A percentile compares a stretch with the other conserved stretches of the same genome.
Evolutionary conservation across 2,797 vertebrate species (phyloP).

Genomic region (Sparidentex hasta): DNA sequence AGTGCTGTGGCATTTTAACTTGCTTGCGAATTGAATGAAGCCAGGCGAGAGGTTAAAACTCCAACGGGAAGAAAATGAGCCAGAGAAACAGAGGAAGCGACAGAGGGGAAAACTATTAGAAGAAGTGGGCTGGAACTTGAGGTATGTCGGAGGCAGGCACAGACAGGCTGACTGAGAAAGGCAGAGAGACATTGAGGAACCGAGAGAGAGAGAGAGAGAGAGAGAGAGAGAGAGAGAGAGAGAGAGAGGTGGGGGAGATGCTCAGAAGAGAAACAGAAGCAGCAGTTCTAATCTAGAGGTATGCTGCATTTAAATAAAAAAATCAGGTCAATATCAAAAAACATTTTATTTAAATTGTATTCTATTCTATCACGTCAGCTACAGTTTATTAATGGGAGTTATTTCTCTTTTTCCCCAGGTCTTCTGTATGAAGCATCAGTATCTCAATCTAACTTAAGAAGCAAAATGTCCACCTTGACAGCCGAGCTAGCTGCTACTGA

Average conservation of each 20-base stretch:
- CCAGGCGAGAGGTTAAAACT: background rate
- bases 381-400: no score
- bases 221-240: background rate
- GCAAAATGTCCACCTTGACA: background rate
- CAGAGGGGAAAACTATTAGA: constrained; percentile 1
- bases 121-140: constrained; percentile 58
- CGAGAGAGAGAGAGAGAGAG: background rate
- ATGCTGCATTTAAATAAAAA: background rate
- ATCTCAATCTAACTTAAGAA: background rate
- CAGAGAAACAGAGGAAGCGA: background rate
- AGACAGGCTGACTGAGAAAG: constrained; percentile 60
- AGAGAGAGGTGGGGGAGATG: background rate
- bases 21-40: background rate
- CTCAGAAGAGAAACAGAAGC: background rate
- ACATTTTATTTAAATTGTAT: background rate
- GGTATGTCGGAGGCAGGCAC: constrained; percentile 69
- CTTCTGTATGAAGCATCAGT: background rate
- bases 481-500: background rate
- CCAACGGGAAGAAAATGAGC: background rate
- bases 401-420: background rate
- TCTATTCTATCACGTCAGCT: no score
- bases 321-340: background rate
- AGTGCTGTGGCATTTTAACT: background rate
- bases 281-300: background rate
- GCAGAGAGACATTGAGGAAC: background rate